Percentiles rank a stretch among this genome's conserved stretches.
Evolutionary conservation across 2,888 invertebrate species (phyloP).

Genomic region (Blomia tropicalis): DNA sequence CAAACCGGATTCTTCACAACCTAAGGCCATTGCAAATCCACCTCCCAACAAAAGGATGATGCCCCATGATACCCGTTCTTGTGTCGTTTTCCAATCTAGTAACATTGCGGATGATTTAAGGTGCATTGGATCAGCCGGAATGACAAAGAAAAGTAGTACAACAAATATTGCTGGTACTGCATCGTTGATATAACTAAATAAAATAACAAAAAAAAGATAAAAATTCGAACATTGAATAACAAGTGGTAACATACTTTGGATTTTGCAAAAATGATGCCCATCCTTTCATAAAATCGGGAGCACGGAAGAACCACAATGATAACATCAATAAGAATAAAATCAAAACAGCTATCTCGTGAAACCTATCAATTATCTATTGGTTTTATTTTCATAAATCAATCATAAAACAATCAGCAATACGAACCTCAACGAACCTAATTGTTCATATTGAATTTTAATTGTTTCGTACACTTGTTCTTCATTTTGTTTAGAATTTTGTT

Average conservation of each 20-base stretch:
- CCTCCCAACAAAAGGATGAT: constrained; percentile 61
- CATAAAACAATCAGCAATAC: background rate
- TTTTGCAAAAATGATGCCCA: constrained; percentile 46
- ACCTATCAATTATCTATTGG: constrained; percentile 27
- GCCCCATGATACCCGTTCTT: constrained; percentile 75
- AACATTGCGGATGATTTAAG: constrained; percentile 47
- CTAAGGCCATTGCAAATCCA: constrained; percentile 37
- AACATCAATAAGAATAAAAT: constrained; percentile 54
- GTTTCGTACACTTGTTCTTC: constrained; percentile 22
- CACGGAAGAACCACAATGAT: constrained; percentile 69
- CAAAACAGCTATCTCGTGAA: constrained; percentile 29
- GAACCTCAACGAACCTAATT: constrained; percentile 19
- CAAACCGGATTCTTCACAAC: constrained; percentile 33
- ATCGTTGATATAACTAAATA: constrained; percentile 35
- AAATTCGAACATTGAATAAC: background rate
- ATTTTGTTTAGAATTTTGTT: constrained; percentile 12
- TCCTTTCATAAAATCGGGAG: constrained; percentile 68
- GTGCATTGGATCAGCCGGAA: constrained; percentile 57
- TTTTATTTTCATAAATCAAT: background rate
- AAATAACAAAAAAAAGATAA: background rate
- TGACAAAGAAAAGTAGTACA: constrained; percentile 61
- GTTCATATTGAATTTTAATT: constrained; percentile 21
- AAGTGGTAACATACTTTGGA: background rate
- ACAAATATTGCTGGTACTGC: constrained; percentile 53
- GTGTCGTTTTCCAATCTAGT: constrained; percentile 60